These are phyloP conservation scores for Phortica variegata DNA, from an alignment of 1,140 invertebrate genomes.

Conservation along the genomic window DNA sequence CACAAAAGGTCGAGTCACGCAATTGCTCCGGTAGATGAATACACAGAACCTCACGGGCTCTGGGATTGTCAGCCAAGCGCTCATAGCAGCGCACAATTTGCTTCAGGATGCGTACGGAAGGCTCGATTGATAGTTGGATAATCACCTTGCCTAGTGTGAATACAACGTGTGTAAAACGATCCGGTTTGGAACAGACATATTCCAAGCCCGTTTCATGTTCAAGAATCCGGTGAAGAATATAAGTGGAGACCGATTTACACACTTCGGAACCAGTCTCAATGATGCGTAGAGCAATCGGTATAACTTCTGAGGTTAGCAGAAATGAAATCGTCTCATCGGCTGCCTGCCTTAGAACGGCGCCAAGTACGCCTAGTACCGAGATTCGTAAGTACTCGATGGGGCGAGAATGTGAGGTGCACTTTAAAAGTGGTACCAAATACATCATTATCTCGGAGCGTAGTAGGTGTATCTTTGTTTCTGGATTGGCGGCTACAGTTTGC, in stretches of 20 bases:
- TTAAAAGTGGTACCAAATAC: conserved; percentile 20
- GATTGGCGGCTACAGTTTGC: conserved; percentile 16
- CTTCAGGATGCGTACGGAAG: conserved; percentile 88
- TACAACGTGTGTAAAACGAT: conserved; percentile 14
- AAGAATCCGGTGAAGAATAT: conserved; percentile 14
- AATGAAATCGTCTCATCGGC: conserved; percentile 12
- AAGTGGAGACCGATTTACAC: conserved; percentile 15
- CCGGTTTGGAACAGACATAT: conserved; percentile 10
- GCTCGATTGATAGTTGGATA: conserved; percentile 89
- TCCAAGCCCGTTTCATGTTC: conserved; percentile 13
- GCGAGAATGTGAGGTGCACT: conserved; percentile 11
- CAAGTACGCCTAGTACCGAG: conserved; percentile 17
- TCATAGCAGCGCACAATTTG: conserved; percentile 96
- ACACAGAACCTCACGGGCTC: conserved; percentile 86
- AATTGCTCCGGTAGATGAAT: conserved; percentile 95
- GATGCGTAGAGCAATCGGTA: conserved; percentile 11
- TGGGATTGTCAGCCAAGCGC: conserved; percentile 91
- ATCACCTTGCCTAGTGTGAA: conserved; percentile 86
- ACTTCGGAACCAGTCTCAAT: conserved; percentile 20
- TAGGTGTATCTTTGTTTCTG: conserved; percentile 9
- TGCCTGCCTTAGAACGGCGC: conserved; percentile 16
- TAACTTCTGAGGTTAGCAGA: conserved; percentile 14
- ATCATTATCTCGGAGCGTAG: conserved; percentile 17
- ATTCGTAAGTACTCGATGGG: conserved; percentile 21
- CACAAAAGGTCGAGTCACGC: conserved; percentile 89